A percentile compares a stretch with the other conserved stretches of the same genome.
phyloP scores from a whole-genome alignment of 2,113 vertebrate genomes.

The Boulengeromyrus knoepffleri region DNA sequence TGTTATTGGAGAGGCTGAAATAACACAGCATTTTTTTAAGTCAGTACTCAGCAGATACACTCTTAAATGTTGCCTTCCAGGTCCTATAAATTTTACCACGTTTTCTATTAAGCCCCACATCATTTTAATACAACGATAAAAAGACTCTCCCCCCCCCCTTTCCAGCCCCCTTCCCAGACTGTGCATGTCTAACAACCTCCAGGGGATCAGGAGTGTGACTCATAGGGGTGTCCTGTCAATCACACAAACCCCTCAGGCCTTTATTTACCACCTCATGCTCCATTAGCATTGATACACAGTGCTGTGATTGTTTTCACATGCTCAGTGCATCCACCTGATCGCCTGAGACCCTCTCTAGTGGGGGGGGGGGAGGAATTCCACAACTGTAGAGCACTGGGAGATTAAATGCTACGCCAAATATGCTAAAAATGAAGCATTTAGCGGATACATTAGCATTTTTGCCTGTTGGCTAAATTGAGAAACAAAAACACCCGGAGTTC shows the following conservation, averaged over 20 bases:
- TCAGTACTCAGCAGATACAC: conserved; percentile 16
- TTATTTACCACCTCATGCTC: conserved; percentile 32
- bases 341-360: background rate
- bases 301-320: conserved; percentile 16
- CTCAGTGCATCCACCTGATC: background rate
- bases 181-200: conserved; percentile 9
- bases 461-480: background rate
- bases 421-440: background rate
- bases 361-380: background rate
- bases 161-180: background rate
- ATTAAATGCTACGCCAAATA: background rate
- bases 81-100: conserved; percentile 25
- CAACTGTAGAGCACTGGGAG: background rate
- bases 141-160: background rate
- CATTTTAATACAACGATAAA: conserved; percentile 16
- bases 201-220: conserved; percentile 6
- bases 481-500: background rate
- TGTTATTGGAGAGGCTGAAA: conserved; percentile 16
- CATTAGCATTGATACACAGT: conserved; percentile 28
- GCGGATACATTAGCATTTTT: background rate
- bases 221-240: conserved; percentile 4
- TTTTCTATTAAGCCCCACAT: conserved; percentile 12
- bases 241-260: conserved; percentile 18
- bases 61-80: conserved; percentile 24
- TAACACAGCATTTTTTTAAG: conserved; percentile 10